Evolutionary conservation across 2,888 invertebrate genomes (phyloP), one percentile per base, ranked within the genome.

Genomic region (Omphaloscelis lunosa): DNA sequence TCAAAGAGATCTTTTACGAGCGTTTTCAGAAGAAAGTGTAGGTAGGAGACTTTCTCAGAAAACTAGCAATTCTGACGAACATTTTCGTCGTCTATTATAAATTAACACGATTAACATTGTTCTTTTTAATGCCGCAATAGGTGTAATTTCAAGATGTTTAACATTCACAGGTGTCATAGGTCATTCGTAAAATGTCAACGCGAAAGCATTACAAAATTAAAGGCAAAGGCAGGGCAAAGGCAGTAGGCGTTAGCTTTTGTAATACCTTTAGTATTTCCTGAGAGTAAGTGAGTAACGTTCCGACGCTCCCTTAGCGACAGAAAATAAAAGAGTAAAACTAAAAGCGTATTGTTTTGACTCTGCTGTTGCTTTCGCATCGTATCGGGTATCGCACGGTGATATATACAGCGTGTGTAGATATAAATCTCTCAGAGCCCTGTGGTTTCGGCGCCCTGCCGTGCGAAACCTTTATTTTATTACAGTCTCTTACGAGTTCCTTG

Each of bases 401-500:
- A 80, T 87, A 86, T 80, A 86, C 81, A 80, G 73, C 76, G 78
- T 83, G 83, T 85, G 84, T 88, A 89, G 82, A 86, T 86, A 85
- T 89, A 90, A 86, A 90, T 91, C 88, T 89, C 87, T 83, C 85
- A 87, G 86, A 80, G 89, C 86, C 84, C 87, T 93, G 93, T 85
- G 92, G 93, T 93, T 93, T 92, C 86, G 92, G 91, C 91, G 89
- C 90, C 93, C 91, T 92, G 93, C 91, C 86, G 92, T 84, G 93
- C 89, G 87, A 92, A 92, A 88, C 90, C 90, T 93, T 95, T 93
- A 93, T 94, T 94, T 94, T 94, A 94, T 95, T 95, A 90, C 88
- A 85, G 86, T 77, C 80, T 89, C 92, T 93, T 93, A 93, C 90
- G 93, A 92, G 93, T 93, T 92, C 90, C 89, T 94, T 94, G 94